Percentiles rank a stretch among this genome's conserved stretches.
These are phyloP conservation scores for Venturia canescens DNA, from an alignment of 1,140 invertebrate species.

Conservation along the genomic window DNA sequence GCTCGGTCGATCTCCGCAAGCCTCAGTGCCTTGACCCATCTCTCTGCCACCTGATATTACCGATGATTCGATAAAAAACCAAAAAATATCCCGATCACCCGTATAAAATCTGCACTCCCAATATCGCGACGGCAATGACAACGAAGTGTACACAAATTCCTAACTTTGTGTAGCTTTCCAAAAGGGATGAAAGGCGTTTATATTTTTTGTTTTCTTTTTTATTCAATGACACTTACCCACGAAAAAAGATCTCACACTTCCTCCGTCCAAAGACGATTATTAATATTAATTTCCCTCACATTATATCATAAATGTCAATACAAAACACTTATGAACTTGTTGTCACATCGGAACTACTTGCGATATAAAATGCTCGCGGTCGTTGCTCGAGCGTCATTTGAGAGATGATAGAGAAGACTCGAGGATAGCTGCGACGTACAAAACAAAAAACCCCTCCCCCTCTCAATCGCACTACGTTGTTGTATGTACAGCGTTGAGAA, in stretches of 20 bases:
- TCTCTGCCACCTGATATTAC: slow-evolving; percentile 28
- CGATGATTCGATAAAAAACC: slow-evolving; percentile 29
- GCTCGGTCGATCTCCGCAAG: slow-evolving; percentile 71
- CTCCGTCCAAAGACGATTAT: slow-evolving; percentile 9
- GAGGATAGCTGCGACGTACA: not conserved
- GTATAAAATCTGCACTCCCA: slow-evolving; percentile 63
- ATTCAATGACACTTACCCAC: not conserved
- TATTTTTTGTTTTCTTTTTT: not conserved
- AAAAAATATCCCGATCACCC: slow-evolving; percentile 45
- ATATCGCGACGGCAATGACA: slow-evolving; percentile 9
- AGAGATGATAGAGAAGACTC: not conserved
- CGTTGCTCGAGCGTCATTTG: slow-evolving; percentile 31
- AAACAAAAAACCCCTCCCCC: slow-evolving; percentile 9
- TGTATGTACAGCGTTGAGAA: slow-evolving; percentile 17
- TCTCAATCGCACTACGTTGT: not conserved
- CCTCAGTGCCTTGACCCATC: slow-evolving; percentile 75
- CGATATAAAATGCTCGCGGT: slow-evolving; percentile 6
- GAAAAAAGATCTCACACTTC: not conserved
- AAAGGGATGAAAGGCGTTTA: not conserved
- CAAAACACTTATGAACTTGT: slow-evolving; percentile 38
- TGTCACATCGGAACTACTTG: slow-evolving; percentile 28
- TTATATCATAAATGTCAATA: slow-evolving; percentile 30
- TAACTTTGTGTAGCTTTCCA: no score
- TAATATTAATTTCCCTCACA: slow-evolving; percentile 27
- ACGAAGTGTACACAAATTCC: not conserved